Conservation (phyloP, 2,113 vertebrate genomes). For the Sula dactylatra region DNA sequence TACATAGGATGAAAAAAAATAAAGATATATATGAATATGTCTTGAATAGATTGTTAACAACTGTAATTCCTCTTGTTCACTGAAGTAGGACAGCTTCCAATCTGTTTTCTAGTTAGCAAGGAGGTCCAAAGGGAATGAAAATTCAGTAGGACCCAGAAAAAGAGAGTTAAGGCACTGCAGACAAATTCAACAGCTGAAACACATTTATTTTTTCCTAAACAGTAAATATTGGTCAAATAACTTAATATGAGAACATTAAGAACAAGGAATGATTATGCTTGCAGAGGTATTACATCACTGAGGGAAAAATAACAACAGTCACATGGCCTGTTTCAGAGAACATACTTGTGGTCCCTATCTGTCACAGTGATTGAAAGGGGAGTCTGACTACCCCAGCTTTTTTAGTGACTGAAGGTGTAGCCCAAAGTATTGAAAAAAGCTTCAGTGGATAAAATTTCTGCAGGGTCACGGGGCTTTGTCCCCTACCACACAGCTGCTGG, state of each 20-base stretch:
- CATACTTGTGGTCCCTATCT: rapidly evolving
- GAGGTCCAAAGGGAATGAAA: not conserved
- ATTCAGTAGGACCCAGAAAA: not conserved
- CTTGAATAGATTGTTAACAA: not conserved
- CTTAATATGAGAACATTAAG: not conserved
- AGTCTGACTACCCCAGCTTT: not conserved
- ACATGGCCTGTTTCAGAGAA: not conserved
- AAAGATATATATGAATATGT: not conserved
- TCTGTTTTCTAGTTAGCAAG: not conserved
- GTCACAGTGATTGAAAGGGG: not conserved
- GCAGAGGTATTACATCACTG: not conserved
- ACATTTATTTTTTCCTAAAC: not conserved
- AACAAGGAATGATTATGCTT: not conserved
- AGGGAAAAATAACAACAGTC: not conserved
- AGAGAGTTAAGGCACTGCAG: not conserved
- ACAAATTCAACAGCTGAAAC: not conserved
- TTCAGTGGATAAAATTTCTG: not conserved
- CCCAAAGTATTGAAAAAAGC: not conserved
- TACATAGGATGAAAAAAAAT: not conserved
- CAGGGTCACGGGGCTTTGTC: not conserved
- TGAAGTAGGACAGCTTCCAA: not conserved
- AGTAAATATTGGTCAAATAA: not conserved
- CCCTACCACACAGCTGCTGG: not conserved
- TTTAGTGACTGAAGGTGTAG: not conserved
- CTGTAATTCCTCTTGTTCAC: not conserved